Base-by-base conservation (phyloP, 2,113 vertebrate species). In the Solenodon paradoxus region DNA sequence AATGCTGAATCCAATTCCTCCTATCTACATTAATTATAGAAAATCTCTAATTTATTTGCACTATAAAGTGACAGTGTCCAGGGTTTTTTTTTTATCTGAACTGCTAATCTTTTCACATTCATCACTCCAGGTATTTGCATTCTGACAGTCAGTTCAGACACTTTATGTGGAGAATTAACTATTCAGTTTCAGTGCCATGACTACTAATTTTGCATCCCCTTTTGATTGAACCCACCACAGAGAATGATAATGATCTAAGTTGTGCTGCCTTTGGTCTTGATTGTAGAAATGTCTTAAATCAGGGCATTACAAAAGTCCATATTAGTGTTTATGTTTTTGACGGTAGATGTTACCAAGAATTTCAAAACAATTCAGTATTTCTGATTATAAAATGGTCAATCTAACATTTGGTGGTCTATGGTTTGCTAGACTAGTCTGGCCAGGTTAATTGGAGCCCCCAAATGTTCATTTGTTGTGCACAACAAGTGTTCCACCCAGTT, bases 31-130 rank as follows among this genome's bases (percentile, higher is more conserved):
- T 51, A 94, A 96, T 95, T 79, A 95, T 84, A 93, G 85, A 77
- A 94, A 95, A 87, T 30, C 88, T 30, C 88, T 20, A 80, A 97
- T 94, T 95, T 94, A 92, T 95, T 83, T 95, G 57, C 24, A 61
- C 28, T 66, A 19, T 85, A 85, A 92, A 90, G 69, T 45, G 69
- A 90, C 51, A 79, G 59, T 66, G 35, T 90, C 69, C 57, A n/a
- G 88, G 28, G 77, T 51, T 40, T n/a, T n/a, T n/a, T n/a, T n/a
- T n/a, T 96, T 94, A 89, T 95, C 93, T 78, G 66, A 71, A 77
- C 57, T 57, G 51, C 38, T 68, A 88, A 84, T 94, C 64, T 75
- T 90, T 89, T 80, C 28, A 51, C 80, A 88, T 94, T 83, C 30
- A 83, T 88, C 63, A 75, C 22, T 64, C 64, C 5, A 75, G 81